Conservation (phyloP, 53 echinoderm and acorn worm genomes). For the Pentamera pediparva region DNA sequence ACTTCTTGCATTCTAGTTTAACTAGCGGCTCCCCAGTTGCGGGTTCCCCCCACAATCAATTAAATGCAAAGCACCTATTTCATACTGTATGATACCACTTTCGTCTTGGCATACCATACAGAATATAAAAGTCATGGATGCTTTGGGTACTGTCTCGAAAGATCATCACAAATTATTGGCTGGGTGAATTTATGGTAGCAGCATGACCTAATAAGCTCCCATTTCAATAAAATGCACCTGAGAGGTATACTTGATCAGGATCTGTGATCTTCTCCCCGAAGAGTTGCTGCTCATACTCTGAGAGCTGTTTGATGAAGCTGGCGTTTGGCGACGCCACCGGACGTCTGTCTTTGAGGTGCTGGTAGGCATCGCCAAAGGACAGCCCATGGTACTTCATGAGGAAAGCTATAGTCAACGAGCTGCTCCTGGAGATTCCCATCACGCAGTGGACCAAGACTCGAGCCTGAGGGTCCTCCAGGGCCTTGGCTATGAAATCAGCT, state of each 20-base stretch:
- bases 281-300: conserved; percentile 56
- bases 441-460: conserved; percentile 87
- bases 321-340: conserved; percentile 74
- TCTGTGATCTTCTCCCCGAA: conserved; percentile 54
- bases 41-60: too few species aligned
- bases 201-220: too few species aligned
- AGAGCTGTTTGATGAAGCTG: conserved; percentile 64
- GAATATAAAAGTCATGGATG: too few species aligned
- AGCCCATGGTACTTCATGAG: conserved; percentile 81
- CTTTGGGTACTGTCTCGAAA: too few species aligned
- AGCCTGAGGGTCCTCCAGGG: conserved; percentile 45
- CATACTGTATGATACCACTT: too few species aligned
- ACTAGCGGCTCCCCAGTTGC: too few species aligned
- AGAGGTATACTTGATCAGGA: conserved; percentile 29
- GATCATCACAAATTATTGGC: too few species aligned
- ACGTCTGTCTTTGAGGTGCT: conserved; percentile 61
- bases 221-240: not conserved
- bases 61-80: too few species aligned
- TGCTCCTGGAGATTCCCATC: conserved; percentile 81
- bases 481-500: conserved; percentile 75
- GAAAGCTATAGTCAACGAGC: conserved; percentile 78
- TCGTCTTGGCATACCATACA: too few species aligned
- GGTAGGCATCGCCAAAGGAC: conserved; percentile 62
- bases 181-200: too few species aligned
- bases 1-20: too few species aligned